Conservation (phyloP, 2,888 invertebrate genomes). For the Coelopa pilipes region DNA sequence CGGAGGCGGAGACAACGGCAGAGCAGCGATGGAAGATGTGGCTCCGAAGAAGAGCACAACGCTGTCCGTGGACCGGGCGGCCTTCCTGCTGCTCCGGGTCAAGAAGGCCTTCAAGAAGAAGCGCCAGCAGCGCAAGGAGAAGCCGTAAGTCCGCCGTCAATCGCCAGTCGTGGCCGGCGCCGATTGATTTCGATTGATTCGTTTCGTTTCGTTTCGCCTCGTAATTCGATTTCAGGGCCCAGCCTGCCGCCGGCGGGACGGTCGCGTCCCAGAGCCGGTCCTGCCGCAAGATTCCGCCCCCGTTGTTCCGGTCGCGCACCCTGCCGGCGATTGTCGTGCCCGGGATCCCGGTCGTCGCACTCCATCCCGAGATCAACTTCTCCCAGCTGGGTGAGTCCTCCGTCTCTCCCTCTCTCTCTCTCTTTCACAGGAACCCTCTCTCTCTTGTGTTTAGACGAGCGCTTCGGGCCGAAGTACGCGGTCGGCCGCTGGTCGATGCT, state of each 20-base stretch:
- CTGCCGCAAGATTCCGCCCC: slow-evolving; percentile 73
- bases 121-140: slow-evolving; percentile 86
- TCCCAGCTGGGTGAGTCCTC: slow-evolving; percentile 69
- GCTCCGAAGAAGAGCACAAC: slow-evolving; percentile 65
- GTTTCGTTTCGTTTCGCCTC: not conserved
- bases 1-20: not conserved
- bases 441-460: slow-evolving; percentile 49
- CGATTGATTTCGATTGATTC: not conserved
- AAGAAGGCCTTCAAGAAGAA: slow-evolving; percentile 92
- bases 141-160: slow-evolving; percentile 74
- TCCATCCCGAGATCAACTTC: slow-evolving; percentile 79
- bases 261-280: slow-evolving; percentile 69
- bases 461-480: slow-evolving; percentile 51
- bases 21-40: slow-evolving; percentile 53
- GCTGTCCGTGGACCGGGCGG: slow-evolving; percentile 88
- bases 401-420: not conserved
- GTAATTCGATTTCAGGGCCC: slow-evolving; percentile 62
- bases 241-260: slow-evolving; percentile 71
- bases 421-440: not conserved
- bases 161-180: not conserved
- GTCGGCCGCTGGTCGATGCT: slow-evolving; percentile 57
- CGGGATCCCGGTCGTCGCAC: slow-evolving; percentile 80
- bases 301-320: slow-evolving; percentile 84
- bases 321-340: slow-evolving; percentile 89
- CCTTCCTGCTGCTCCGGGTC: slow-evolving; percentile 86